Evolutionary conservation across 1,140 invertebrate species (phyloP), one percentile per base, ranked within the genome.

Genomic region (Trachymyrmex cornetzi): DNA sequence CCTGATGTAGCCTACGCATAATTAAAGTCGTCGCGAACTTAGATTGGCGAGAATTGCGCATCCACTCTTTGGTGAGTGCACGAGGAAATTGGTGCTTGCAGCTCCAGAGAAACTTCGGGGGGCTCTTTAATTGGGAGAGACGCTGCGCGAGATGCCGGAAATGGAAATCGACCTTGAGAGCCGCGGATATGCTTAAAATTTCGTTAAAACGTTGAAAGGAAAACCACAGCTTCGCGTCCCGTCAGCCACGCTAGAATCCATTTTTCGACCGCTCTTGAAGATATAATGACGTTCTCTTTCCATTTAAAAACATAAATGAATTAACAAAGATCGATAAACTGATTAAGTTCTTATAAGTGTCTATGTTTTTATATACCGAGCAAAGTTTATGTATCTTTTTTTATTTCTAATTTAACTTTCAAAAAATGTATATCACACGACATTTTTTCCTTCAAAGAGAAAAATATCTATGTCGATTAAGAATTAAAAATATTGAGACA

Each of bases 21-120:
- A 91, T 91, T 89, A 92, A 92, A 93, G 91, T 91, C 89, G 64
- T 72, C 79, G 86, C 66, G 86, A 93, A 92, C 89, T 93, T 93
- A 92, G 91, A 92, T 93, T 91, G 89, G 63, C 61, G 90, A 87
- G 80, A 90, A 93, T 89, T 90, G 85, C 89, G 84, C 80, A 88
- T 57, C 74, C 77, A 64, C 24, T 71, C 71, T 38, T 75, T 69
- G 59, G 30, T 57, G 55, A 90, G 22, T 48, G 14, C 61, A 59
- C 75, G 82, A 88, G 77, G 90, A 89, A 88, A 91, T 91, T 90
- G 90, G 86, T 77, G 80, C 64, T 64, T 55, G 79, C 50, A 67
- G 86, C 63, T 24, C 24, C 22, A 69, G 30, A 61, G 82, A 91
- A 88, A 90, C 87, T 91, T 91, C 64, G 30, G 61, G 80, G 38